Conservation (phyloP, 2,888 invertebrate species). For the Folsomia candida region DNA sequence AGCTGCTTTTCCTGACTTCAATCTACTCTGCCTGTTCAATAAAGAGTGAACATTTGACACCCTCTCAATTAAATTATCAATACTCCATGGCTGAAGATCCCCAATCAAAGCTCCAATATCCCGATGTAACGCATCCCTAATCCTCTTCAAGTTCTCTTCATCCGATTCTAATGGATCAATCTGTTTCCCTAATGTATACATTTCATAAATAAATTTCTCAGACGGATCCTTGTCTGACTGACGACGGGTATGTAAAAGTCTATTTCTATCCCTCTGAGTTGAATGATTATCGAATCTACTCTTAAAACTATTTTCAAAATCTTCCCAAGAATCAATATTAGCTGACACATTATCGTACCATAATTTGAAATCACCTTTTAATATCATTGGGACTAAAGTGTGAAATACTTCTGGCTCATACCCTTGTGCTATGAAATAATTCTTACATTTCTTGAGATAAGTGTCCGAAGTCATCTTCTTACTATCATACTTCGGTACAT, state of each 20-base stretch:
- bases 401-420: not conserved
- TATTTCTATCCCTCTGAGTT: constrained; percentile 4
- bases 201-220: constrained; percentile 22
- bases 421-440: not conserved
- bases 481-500: not conserved
- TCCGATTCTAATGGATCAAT: constrained; percentile 6
- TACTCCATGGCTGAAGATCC: not conserved
- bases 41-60: not conserved
- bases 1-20: not conserved
- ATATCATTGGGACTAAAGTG: not conserved
- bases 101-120: not conserved
- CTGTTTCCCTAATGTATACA: constrained; percentile 17
- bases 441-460: not conserved
- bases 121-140: not conserved
- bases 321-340: constrained; percentile 10
- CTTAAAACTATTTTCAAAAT: constrained; percentile 1
- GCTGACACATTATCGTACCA: constrained; percentile 19
- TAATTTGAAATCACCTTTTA: constrained; percentile 14
- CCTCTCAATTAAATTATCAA: constrained; percentile 7
- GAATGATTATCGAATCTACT: constrained; percentile 7
- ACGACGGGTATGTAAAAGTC: not conserved
- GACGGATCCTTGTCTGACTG: constrained; percentile 8
- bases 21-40: not conserved
- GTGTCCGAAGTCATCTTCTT: not conserved
- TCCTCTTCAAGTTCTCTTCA: not conserved